Base-by-base conservation (phyloP, 23 tunicate species). In the Styela plicata region DNA sequence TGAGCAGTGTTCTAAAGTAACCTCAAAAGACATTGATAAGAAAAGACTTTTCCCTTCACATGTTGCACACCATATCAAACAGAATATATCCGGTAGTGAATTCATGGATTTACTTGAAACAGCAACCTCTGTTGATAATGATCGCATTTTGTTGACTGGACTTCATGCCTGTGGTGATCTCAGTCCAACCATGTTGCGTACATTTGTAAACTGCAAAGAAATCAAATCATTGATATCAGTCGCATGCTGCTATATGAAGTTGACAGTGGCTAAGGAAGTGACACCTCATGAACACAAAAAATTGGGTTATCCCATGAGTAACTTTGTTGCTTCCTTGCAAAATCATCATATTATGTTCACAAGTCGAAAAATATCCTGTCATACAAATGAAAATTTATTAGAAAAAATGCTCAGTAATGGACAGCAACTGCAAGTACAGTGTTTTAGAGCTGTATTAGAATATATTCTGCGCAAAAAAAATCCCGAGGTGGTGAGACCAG, bases 141-240 rank as follows among this genome's bases (percentile, higher is more conserved):
- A 36, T 24, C 70, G 78, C 19, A 76, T 44, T 36, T 33, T 92
- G 34, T 74, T 92, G 0, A 87, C 97, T 57, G 89, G 97, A 3
- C 64, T 92, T 17, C 97, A 92, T 80, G 97, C 97, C 32, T 92
- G 97, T 76, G 97, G 97, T 20, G 97, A 92, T 75, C 76, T 92
- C 27, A 86, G 91, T 83, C 88, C 97, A 25, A 92, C 97, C 33
- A 92, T 92, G 97, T 65, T 92, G 2, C 29, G 82, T 32, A 33
- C 89, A 66, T 92, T 87, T 69, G 76, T 37, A 10, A 86, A 92
- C 57, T 75, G 86, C 52, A 33, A 68, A 24, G 57, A 64, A 30
- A 79, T 92, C 28, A 31, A 63, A 16, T 78, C 89, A 1, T 67
- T 92, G 1, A 88, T 92, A 1, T 92, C 97, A 31, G 91, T 92